Conservation (phyloP, 37 sponge, comb jelly and placozoan genomes). For the Bolinopsis microptera region DNA sequence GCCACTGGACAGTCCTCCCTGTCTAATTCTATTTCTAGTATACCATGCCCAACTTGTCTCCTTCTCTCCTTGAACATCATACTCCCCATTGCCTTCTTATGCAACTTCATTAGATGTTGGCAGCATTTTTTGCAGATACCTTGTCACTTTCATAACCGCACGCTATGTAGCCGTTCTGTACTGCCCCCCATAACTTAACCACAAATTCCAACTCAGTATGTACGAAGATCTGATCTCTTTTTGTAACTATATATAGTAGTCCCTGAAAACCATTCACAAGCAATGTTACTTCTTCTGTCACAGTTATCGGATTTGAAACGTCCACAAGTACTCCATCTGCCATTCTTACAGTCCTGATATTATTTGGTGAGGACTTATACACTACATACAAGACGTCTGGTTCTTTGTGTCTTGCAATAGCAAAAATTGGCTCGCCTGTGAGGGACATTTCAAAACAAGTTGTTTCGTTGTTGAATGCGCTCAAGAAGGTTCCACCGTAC, state of each 20-base stretch:
- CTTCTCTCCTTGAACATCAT: too few relatives aligned
- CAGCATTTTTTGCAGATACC: background rate
- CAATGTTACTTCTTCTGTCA: background rate
- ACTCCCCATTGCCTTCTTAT: too few relatives aligned
- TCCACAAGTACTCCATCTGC: background rate
- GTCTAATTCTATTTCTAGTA: too few relatives aligned
- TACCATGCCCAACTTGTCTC: too few relatives aligned
- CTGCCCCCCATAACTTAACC: background rate
- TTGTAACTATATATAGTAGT: background rate
- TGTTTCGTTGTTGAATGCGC: background rate
- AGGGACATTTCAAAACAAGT: background rate
- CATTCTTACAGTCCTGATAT: background rate
- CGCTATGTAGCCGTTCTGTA: background rate
- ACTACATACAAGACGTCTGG: background rate
- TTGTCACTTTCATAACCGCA: background rate
- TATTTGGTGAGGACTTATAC: background rate
- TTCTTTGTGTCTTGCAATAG: background rate
- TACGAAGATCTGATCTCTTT: background rate
- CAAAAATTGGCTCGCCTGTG: background rate
- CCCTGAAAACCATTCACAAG: background rate
- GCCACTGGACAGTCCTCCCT: too few relatives aligned
- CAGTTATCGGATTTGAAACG: background rate
- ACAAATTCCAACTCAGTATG: background rate
- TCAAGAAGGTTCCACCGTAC: too few relatives aligned
- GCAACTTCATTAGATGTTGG: too few relatives aligned